Conservation (phyloP, 2,888 invertebrate species). For the Lamellibrachia satsuma region DNA sequence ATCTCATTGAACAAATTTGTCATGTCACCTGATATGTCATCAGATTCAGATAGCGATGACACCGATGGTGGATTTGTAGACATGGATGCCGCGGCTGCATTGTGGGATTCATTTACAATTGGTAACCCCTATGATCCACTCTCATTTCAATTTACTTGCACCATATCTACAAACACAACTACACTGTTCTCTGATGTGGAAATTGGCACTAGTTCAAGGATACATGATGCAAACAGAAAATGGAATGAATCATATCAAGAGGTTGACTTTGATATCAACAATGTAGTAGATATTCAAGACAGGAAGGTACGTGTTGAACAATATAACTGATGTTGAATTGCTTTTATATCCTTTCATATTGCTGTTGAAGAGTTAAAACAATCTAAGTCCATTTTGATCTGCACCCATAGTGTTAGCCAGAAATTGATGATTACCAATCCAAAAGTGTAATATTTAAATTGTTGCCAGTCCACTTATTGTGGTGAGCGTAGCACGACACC, state of each 20-base stretch:
- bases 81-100: not conserved
- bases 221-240: not conserved
- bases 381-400: too few relatives aligned
- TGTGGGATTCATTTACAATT: not conserved
- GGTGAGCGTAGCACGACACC: too few relatives aligned
- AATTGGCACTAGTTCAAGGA: not conserved
- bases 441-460: too few relatives aligned
- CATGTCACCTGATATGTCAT: not conserved
- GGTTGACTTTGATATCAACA: not conserved
- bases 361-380: too few relatives aligned
- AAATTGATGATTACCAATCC: too few relatives aligned
- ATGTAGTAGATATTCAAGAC: not conserved
- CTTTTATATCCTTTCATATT: too few relatives aligned
- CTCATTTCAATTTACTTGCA: not conserved
- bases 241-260: not conserved
- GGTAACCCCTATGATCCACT: not conserved
- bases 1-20: not conserved
- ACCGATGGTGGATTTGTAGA: not conserved
- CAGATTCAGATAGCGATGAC: constrained; percentile 12
- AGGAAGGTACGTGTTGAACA: not conserved
- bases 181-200: not conserved
- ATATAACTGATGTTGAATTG: too few relatives aligned
- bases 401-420: too few relatives aligned
- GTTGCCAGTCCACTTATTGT: too few relatives aligned
- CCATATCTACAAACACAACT: not conserved